A percentile compares a stretch with the other conserved stretches of the same genome.
These are phyloP conservation scores for Rafetus swinhoei DNA, from an alignment of 2,113 vertebrate species.

Conservation along the genomic window DNA sequence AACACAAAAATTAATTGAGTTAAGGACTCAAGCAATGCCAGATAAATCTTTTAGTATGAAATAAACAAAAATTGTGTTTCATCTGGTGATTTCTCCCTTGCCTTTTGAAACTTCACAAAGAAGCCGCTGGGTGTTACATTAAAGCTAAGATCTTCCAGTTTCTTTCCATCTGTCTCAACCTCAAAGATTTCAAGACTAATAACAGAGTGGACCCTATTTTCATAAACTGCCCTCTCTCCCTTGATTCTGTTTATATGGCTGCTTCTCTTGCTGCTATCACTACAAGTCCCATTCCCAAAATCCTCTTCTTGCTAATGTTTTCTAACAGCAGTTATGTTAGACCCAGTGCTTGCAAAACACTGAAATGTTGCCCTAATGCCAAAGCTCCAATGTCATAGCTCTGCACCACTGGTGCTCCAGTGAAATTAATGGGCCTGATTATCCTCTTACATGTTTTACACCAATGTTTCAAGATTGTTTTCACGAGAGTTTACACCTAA, in stretches of 20 bases:
- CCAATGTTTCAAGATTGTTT: background rate
- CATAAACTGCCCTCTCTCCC: constrained; percentile 7
- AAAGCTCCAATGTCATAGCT: background rate
- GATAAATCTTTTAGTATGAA: background rate
- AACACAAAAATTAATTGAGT: too few species aligned
- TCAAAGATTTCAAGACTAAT: background rate
- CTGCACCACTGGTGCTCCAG: background rate
- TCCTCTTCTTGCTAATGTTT: background rate
- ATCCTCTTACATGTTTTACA: background rate
- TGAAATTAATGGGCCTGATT: background rate
- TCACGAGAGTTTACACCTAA: background rate
- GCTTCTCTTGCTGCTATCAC: constrained; percentile 2
- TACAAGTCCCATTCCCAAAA: background rate
- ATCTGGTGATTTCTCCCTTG: background rate
- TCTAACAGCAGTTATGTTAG: background rate
- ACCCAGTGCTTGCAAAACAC: background rate
- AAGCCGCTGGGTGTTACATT: background rate
- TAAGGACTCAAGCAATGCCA: too few species aligned
- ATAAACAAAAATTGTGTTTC: fast-evolving
- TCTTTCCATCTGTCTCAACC: background rate
- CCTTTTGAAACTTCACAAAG: background rate
- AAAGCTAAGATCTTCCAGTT: background rate
- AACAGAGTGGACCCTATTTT: background rate
- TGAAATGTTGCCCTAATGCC: background rate
- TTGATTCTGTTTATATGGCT: background rate